phyloP scores from a whole-genome alignment of 37 sponge, comb jelly and placozoan genomes.

The Dysidea cf. avara region DNA sequence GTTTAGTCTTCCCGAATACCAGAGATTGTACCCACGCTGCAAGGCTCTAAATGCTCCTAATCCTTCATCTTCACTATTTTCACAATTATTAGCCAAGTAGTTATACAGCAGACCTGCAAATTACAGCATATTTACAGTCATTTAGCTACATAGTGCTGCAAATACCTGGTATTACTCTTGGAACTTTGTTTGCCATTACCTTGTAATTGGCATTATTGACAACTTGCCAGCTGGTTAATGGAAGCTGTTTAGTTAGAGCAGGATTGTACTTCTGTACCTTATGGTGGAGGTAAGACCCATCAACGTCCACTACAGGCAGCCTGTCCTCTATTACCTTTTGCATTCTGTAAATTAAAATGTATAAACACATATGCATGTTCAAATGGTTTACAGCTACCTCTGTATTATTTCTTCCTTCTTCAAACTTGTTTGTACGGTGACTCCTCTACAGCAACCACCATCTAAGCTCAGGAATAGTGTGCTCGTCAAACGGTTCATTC shows the following conservation, averaged over 20 bases:
- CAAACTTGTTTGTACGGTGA: constrained; percentile 12
- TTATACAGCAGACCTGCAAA: constrained; percentile 22
- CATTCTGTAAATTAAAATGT: too few relatives aligned
- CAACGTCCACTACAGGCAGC: constrained; percentile 16
- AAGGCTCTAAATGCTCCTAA: constrained; percentile 34
- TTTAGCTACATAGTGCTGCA: too few relatives aligned
- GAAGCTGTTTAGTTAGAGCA: not conserved
- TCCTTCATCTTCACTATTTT: constrained; percentile 2
- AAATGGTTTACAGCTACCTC: too few relatives aligned
- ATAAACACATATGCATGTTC: too few relatives aligned
- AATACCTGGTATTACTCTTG: constrained; percentile 12
- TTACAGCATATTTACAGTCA: too few relatives aligned
- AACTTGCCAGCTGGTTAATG: constrained; percentile 3
- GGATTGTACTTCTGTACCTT: constrained; percentile 1
- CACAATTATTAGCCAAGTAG: constrained; percentile 24
- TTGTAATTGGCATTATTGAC: not conserved
- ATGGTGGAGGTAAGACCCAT: constrained; percentile 23
- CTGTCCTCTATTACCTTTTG: not conserved
- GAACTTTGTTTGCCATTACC: not conserved
- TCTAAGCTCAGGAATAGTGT: too few relatives aligned
- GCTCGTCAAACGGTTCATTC: too few relatives aligned
- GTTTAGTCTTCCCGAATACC: constrained; percentile 35
- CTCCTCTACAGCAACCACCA: constrained; percentile 31
- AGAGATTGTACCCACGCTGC: constrained; percentile 23
- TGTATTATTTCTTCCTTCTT: constrained; percentile 13